Evolutionary conservation across 2,888 invertebrate species (phyloP), one percentile per base, ranked within the genome.

Genomic region (Megastigmus dorsalis): DNA sequence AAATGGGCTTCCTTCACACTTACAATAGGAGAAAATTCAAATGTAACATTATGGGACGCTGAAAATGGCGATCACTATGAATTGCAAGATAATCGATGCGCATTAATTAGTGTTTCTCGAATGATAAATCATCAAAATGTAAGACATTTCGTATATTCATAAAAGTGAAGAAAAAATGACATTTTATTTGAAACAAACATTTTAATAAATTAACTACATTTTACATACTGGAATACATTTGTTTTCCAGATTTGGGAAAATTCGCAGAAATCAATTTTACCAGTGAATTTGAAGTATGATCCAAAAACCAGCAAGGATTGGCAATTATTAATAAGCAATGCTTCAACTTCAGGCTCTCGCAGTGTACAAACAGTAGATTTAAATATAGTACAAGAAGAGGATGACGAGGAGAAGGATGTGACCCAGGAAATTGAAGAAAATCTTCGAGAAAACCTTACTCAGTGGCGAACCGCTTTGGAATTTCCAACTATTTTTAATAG

Each of bases 161-260:
- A 18, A 26, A 69, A 30, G 5, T 3, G 3, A 23, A 13, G 0
- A 20, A 41, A 26, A n/a, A 45, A 60, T 45, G n/a, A 9, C n/a
- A 55, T 4, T 2, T 36, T 50, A 6, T 18, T 6, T 23, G 4
- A 10, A 36, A 28, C 6, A 50, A 55, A 66, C 30, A 10, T 43
- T 26, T 20, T 41, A 5, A 10, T 7, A 26, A 48, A 28, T 15
- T 23, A 15, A 5, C 33, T 28, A 38, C 20, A 52, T 38, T 63
- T 4, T 20, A 54, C 55, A 28, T 79, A n/a, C n/a, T n/a, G n/a
- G n/a, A n/a, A n/a, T n/a, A n/a, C n/a, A n/a, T n/a, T n/a, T n/a
- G n/a, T n/a, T n/a, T n/a, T 78, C 10, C 57, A 88, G 88, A 83
- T 87, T 30, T 88, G 88, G 88, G 86, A 84, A 60, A 88, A 88